Evolutionary conservation across 1,140 invertebrate species (phyloP).

Genomic region (Sesamia nonagrioides): DNA sequence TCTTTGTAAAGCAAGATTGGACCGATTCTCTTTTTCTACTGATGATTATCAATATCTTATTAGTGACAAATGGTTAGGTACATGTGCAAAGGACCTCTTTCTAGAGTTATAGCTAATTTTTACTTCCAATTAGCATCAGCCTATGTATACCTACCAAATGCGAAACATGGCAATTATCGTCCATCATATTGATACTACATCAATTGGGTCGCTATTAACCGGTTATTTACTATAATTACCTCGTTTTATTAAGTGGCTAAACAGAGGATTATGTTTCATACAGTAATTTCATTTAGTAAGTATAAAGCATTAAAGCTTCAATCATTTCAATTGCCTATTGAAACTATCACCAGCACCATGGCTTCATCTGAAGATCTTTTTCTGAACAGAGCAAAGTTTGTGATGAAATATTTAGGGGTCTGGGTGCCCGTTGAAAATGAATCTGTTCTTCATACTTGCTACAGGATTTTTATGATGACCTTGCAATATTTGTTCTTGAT

Average conservation of each 20-base stretch:
- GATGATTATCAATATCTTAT: too few relatives aligned
- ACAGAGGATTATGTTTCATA: slow-evolving; percentile 19
- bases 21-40: too few relatives aligned
- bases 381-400: slow-evolving; percentile 75
- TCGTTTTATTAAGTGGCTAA: slow-evolving; percentile 33
- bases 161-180: slow-evolving; percentile 46
- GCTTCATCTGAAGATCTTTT: slow-evolving; percentile 68
- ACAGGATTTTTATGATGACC: slow-evolving; percentile 74
- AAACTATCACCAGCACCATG: background rate
- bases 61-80: too few relatives aligned
- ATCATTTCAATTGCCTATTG: background rate
- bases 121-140: background rate
- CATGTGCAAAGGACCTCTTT: too few relatives aligned
- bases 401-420: slow-evolving; percentile 78
- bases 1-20: too few relatives aligned
- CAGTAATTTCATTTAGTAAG: background rate
- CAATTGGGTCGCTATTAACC: slow-evolving; percentile 52
- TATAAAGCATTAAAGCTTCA: background rate
- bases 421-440: slow-evolving; percentile 73
- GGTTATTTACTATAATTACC: slow-evolving; percentile 58
- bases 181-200: slow-evolving; percentile 41
- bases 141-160: slow-evolving; percentile 15
- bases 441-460: slow-evolving; percentile 56
- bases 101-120: too few relatives aligned
- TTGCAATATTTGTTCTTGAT: slow-evolving; percentile 78